Conservation (phyloP, 1,140 invertebrate species). For the Drosophila truncata region DNA sequence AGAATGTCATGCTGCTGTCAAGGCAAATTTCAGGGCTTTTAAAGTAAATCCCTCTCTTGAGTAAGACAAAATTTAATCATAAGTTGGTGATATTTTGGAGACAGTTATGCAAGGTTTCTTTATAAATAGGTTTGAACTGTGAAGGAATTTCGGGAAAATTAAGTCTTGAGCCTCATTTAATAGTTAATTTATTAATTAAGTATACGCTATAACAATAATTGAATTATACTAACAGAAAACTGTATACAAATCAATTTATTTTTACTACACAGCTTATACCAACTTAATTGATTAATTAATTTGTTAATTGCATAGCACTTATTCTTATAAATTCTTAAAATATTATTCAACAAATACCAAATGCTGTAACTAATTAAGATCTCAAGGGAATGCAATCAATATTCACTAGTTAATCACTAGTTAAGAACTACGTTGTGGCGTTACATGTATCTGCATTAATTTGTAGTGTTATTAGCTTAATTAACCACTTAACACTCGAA, state of each 20-base stretch:
- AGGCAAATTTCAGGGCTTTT: conserved; percentile 16
- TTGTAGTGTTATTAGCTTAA: conserved; percentile 13
- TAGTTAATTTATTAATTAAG: not conserved
- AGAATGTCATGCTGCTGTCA: conserved; percentile 37
- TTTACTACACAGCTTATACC: not conserved
- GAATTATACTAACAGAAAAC: not conserved
- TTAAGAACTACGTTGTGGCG: no score
- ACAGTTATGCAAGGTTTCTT: not conserved
- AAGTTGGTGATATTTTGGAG: not conserved
- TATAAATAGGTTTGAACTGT: not conserved
- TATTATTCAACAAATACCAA: not conserved
- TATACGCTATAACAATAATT: no score
- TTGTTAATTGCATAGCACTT: not conserved
- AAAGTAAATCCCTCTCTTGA: not conserved
- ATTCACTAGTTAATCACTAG: not conserved
- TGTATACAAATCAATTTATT: not conserved
- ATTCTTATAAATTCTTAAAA: not conserved
- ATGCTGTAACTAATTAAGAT: not conserved
- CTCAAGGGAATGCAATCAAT: not conserved
- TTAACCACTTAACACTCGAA: conserved; percentile 5
- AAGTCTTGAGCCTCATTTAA: not conserved
- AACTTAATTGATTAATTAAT: not conserved
- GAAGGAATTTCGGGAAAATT: no score
- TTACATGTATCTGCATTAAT: not conserved
- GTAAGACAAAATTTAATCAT: not conserved